phyloP scores from a whole-genome alignment of 35 echinoderm and acorn worm species.

The Anneissia japonica region DNA sequence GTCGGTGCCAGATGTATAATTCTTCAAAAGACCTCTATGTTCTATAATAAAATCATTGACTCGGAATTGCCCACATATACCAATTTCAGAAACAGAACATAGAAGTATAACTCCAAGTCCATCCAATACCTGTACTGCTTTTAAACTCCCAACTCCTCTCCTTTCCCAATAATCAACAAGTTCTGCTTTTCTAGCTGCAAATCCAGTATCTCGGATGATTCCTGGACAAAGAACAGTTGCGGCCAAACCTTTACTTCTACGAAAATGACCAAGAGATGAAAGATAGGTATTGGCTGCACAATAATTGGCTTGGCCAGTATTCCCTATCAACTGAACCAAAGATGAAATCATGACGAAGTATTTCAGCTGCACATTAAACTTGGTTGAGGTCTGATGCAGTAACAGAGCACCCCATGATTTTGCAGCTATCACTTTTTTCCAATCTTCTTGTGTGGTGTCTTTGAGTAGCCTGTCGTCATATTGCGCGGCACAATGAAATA shows the following conservation, averaged over 20 bases:
- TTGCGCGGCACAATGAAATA: slow-evolving; percentile 66
- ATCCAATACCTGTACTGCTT: slow-evolving; percentile 16
- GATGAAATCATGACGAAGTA: slow-evolving; percentile 58
- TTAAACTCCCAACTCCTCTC: slow-evolving; percentile 35
- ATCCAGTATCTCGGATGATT: slow-evolving; percentile 38
- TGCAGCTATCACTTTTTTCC: slow-evolving; percentile 30
- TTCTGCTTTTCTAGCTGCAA: slow-evolving; percentile 37
- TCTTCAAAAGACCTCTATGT: neutral
- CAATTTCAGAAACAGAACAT: neutral
- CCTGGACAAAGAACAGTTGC: slow-evolving; percentile 44
- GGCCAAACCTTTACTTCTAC: slow-evolving; percentile 30
- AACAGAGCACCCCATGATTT: slow-evolving; percentile 64
- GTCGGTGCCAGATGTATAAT: neutral
- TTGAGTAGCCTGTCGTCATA: slow-evolving; percentile 35
- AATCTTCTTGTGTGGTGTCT: slow-evolving; percentile 1
- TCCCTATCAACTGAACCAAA: slow-evolving; percentile 36
- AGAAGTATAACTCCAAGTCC: slow-evolving; percentile 21
- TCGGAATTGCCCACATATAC: slow-evolving; percentile 10
- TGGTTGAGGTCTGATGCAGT: slow-evolving; percentile 47
- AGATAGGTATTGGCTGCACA: slow-evolving; percentile 63
- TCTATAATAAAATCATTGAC: neutral
- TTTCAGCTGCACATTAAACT: slow-evolving; percentile 27
- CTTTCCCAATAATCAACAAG: slow-evolving; percentile 24
- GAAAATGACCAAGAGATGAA: slow-evolving; percentile 9
- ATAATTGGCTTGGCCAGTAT: slow-evolving; percentile 62